Base-by-base conservation (phyloP, 2,797 vertebrate genomes). In the Acanthornis magna region DNA sequence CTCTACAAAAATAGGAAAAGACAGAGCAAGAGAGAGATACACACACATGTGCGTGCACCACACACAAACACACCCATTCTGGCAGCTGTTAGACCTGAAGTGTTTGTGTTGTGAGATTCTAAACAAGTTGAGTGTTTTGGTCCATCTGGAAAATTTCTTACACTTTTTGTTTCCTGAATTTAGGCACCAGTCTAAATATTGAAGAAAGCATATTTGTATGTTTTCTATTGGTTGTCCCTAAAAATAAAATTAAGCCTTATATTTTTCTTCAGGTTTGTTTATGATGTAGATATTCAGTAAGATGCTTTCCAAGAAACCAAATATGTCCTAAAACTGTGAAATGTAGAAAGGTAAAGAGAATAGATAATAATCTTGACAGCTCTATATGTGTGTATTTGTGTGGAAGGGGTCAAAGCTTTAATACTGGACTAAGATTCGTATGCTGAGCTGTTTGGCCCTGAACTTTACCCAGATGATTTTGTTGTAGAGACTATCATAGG, bases 81-180 rank as follows among this genome's bases (percentile, higher is more conserved):
- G 96, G 95, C 83, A 91, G 45, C 29, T 62, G 22, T 73, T 94
- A 53, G 19, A 47, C 50, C 16, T 13, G 15, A 58, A 18, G n/a
- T 17, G 58, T 66, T 95, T 93, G n/a, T 71, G 25, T 86, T 93
- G 79, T 17, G 65, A 94, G 87, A 79, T 51, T 89, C 48, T 67
- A 70, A 96, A 81, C 57, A 94, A 96, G 70, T 48, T 81, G 55
- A 43, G 51, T 7, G 1, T 95, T 91, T 93, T 96, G 23, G 23
- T 93, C 73, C 18, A 88, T 96, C 96, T 97, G 96, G 95, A 96
- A 97, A 96, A 91, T 70, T 76, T 96, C 83, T 96, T 36, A 5
- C 22, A 54, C 43, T 42, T 71, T 88, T 91, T 95, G 50, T 71
- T 74, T 77, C 45, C 14, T 65, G 62, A 81, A 25, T 38, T 32